Percentiles rank a stretch among this genome's conserved stretches.
phyloP scores from a whole-genome alignment of 2,113 vertebrate genomes.

The Macrotis lagotis region DNA sequence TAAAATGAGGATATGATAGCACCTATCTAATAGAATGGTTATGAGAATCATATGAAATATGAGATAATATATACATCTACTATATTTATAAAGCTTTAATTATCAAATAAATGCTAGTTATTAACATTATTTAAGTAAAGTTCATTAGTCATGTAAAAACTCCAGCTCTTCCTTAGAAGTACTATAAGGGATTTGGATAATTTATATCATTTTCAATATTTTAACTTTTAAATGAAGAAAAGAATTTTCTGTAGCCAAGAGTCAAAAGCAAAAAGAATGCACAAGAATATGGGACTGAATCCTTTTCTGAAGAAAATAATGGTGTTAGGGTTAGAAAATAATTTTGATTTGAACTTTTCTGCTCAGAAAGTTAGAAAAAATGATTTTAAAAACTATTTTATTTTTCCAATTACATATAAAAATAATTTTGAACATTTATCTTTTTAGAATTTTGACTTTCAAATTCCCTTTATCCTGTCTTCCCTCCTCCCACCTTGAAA shows the following conservation, averaged over 20 bases:
- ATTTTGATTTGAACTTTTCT: not conserved
- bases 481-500: too few relatives aligned
- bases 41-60: not conserved
- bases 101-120: not conserved
- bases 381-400: too few relatives aligned
- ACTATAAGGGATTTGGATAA: not conserved
- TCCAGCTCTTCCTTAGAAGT: not conserved
- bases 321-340: not conserved
- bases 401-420: too few relatives aligned
- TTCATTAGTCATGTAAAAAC: not conserved
- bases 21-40: not conserved
- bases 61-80: not conserved
- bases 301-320: not conserved
- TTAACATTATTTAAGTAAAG: not conserved
- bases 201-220: not conserved
- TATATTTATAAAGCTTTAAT: not conserved
- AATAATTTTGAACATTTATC: too few relatives aligned
- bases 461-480: too few relatives aligned
- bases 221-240: constrained; percentile 28
- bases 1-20: not conserved
- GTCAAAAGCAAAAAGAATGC: constrained; percentile 12
- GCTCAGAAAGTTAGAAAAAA: not conserved
- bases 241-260: not conserved
- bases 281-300: not conserved
- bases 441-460: too few relatives aligned